These are phyloP conservation scores for Brienomyrus longianalis DNA, from an alignment of 2,113 vertebrate species.

Conservation along the genomic window DNA sequence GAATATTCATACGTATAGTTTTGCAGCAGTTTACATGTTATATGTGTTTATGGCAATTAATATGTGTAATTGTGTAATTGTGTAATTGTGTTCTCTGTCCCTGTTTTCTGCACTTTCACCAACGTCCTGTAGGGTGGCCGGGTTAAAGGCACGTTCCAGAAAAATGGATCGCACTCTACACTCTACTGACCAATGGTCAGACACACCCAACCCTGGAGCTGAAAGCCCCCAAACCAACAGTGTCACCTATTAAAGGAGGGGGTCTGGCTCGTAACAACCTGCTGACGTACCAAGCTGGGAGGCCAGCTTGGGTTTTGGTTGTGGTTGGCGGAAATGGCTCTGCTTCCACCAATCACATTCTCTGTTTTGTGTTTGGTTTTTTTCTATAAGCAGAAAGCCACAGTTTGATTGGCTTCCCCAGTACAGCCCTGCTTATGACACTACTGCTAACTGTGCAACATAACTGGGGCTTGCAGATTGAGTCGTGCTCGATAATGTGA, in stretches of 20 bases:
- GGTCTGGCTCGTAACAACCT: not conserved
- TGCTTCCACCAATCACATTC: not conserved
- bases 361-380: not conserved
- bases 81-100: not conserved
- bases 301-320: not conserved
- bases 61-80: not conserved
- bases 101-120: not conserved
- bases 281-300: not conserved
- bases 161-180: not conserved
- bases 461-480: not conserved
- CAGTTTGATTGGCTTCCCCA: not conserved
- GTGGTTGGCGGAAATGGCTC: not conserved
- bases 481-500: not conserved
- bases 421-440: not conserved
- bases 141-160: not conserved
- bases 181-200: not conserved
- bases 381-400: not conserved
- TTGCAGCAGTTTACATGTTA: not conserved
- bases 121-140: not conserved
- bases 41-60: not conserved
- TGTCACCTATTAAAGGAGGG: not conserved
- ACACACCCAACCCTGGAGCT: not conserved
- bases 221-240: not conserved
- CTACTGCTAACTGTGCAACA: not conserved
- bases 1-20: no score